Conservation (phyloP, 2,113 vertebrate genomes). For the Corythoichthys haematopterus region DNA sequence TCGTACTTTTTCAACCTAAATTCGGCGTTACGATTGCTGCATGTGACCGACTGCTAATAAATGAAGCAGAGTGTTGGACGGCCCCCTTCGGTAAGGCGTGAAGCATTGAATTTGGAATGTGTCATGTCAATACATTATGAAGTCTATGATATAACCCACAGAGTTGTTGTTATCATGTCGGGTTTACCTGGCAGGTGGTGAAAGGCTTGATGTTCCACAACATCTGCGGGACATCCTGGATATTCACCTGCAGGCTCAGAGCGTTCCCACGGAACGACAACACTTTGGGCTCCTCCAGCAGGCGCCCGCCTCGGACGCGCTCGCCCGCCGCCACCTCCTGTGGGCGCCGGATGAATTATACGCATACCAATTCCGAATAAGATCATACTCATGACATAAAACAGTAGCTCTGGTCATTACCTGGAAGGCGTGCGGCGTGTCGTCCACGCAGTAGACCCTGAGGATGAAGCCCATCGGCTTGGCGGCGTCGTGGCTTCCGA, state of each 20-base stretch:
- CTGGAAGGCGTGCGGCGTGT: constrained; percentile 95
- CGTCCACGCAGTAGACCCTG: constrained; percentile 94
- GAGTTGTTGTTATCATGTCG: not conserved
- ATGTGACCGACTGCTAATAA: no score
- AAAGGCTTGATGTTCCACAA: constrained; percentile 96
- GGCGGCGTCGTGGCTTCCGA: constrained; percentile 82
- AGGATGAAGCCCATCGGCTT: constrained; percentile 88
- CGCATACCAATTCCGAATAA: not conserved
- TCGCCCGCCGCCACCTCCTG: constrained; percentile 86
- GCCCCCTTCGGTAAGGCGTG: no score
- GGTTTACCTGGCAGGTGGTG: constrained; percentile 87
- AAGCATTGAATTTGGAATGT: no score
- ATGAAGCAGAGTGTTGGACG: no score
- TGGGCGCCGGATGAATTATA: not conserved
- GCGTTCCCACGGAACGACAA: constrained; percentile 85
- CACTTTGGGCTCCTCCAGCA: constrained; percentile 89
- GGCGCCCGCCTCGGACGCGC: constrained; percentile 79
- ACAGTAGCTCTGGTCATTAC: constrained; percentile 50
- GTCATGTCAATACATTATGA: no score
- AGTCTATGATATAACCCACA: not conserved
- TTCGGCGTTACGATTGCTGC: no score
- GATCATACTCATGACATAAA: not conserved
- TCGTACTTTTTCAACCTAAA: no score
- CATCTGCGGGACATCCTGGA: constrained; percentile 89
- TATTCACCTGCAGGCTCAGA: constrained; percentile 89